Percentiles rank a stretch among this genome's conserved stretches.
Conservation (phyloP, 2,797 vertebrate genomes). For the Orientallactaga sibirica region DNA sequence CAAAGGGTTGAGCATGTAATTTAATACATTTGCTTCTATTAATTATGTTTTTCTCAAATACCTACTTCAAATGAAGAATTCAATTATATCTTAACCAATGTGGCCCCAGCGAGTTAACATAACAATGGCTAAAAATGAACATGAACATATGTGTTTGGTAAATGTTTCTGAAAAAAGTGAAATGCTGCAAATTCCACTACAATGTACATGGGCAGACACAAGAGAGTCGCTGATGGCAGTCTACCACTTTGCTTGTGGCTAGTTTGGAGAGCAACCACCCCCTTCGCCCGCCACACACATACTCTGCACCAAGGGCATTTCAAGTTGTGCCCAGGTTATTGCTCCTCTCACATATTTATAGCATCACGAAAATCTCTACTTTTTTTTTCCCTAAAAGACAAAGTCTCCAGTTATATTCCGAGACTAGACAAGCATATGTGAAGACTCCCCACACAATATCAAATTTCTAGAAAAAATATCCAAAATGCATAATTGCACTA, state of each 20-base stretch:
- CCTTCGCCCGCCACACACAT: too few species aligned
- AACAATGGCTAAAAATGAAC: background rate
- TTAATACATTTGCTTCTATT: background rate
- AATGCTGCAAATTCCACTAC: background rate
- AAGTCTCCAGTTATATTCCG: background rate
- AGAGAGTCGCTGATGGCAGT: background rate
- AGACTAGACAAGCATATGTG: background rate
- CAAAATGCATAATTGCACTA: background rate
- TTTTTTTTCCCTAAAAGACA: background rate
- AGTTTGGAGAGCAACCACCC: background rate
- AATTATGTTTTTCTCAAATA: slow-evolving; percentile 23
- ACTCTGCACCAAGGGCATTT: background rate
- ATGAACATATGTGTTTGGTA: background rate
- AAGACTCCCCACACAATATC: background rate
- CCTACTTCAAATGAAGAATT: background rate
- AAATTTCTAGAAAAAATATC: slow-evolving; percentile 17
- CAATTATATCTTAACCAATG: background rate
- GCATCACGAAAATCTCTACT: background rate
- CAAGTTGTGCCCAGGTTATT: background rate
- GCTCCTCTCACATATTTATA: background rate
- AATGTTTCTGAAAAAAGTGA: background rate
- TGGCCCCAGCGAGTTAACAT: background rate
- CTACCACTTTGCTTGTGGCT: background rate
- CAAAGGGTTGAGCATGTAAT: background rate
- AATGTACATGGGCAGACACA: background rate